Percentiles rank a stretch among this genome's conserved stretches.
Conservation (phyloP, 2,888 invertebrate species). For the Galerucella nymphaeae region DNA sequence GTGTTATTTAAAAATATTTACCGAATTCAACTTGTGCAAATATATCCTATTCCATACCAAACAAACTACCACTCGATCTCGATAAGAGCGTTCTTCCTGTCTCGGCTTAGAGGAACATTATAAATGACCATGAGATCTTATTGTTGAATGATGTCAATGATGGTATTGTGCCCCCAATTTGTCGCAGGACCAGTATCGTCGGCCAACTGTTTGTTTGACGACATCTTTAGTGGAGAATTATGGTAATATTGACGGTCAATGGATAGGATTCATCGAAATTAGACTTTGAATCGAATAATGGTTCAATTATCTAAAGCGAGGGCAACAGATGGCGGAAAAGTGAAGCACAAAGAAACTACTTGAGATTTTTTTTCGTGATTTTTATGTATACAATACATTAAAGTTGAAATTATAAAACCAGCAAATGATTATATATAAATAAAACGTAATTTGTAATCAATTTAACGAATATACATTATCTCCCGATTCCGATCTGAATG, state of each 20-base stretch:
- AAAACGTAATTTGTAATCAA: constrained; percentile 31
- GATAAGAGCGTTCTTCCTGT: constrained; percentile 56
- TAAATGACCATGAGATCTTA: constrained; percentile 38
- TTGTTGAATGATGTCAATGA: constrained; percentile 40
- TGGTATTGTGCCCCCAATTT: constrained; percentile 49
- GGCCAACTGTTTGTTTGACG: constrained; percentile 49
- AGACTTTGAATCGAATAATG: constrained; percentile 33
- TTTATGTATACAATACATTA: not conserved
- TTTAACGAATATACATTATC: constrained; percentile 17
- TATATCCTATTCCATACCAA: not conserved
- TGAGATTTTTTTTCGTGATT: not conserved
- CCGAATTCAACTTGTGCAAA: not conserved
- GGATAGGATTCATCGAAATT: constrained; percentile 34
- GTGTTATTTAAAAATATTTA: not conserved
- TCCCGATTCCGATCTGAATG: constrained; percentile 31
- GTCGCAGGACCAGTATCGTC: constrained; percentile 42
- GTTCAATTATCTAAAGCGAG: constrained; percentile 3
- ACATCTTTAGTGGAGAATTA: constrained; percentile 48
- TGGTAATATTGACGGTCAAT: constrained; percentile 43
- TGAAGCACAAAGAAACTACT: not conserved
- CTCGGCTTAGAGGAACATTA: constrained; percentile 46
- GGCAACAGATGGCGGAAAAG: constrained; percentile 1
- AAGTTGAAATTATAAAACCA: constrained; percentile 5
- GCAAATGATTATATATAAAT: constrained; percentile 28
- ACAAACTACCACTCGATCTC: not conserved